These are phyloP conservation scores for Galemys pyrenaicus DNA, from an alignment of 2,113 vertebrate genomes.

Conservation along the genomic window DNA sequence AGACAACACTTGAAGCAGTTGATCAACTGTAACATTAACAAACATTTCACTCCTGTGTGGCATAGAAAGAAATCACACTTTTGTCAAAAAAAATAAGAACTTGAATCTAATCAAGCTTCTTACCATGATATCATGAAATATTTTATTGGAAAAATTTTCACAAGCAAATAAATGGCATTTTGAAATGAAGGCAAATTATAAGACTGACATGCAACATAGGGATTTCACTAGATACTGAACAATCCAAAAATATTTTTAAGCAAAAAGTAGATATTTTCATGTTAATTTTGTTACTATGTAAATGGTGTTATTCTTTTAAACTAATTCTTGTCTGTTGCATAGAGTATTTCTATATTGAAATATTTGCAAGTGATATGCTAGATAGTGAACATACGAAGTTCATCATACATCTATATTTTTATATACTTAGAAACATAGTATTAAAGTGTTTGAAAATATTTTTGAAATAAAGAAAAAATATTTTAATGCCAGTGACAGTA, in stretches of 20 bases:
- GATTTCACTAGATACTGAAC: neutral
- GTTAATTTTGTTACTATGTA: neutral
- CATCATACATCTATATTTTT: neutral
- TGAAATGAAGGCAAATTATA: neutral
- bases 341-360: neutral
- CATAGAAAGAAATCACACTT: neutral
- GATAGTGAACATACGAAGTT: neutral
- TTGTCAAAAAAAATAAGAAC: neutral
- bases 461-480: no score
- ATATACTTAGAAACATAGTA: neutral
- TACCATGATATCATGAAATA: neutral
- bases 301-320: neutral
- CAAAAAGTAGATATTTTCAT: neutral
- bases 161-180: constrained; percentile 7
- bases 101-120: neutral
- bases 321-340: neutral
- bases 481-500: neutral
- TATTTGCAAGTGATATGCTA: neutral
- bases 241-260: neutral
- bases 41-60: neutral
- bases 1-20: neutral
- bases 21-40: neutral
- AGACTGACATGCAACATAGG: neutral
- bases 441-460: neutral
- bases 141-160: constrained; percentile 22